Percentiles rank a stretch among this genome's conserved stretches.
phyloP scores from a whole-genome alignment of 2,797 vertebrate species.

The Chromobotia macracanthus region DNA sequence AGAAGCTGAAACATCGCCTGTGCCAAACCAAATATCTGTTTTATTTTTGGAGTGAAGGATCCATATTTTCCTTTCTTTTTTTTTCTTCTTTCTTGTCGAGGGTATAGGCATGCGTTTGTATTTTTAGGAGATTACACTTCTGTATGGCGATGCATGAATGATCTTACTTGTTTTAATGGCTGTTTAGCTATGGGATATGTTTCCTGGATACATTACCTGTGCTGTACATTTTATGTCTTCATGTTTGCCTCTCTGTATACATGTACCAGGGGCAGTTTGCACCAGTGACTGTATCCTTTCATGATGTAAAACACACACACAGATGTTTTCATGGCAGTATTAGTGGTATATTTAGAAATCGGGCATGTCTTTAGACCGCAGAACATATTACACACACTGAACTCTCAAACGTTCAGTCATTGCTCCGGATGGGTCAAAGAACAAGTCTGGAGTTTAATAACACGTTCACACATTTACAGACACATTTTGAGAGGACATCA shows the following conservation, averaged over 20 bases:
- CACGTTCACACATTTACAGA: conserved; percentile 35
- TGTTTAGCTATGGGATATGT: conserved; percentile 67
- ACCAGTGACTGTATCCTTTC: conserved; percentile 49
- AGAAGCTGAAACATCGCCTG: conserved; percentile 68
- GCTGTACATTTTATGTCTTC: conserved; percentile 60
- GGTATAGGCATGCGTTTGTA: conserved; percentile 67
- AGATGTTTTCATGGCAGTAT: conserved; percentile 35
- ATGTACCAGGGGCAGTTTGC: conserved; percentile 48
- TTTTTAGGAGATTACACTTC: conserved; percentile 56
- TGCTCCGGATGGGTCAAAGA: conserved; percentile 47
- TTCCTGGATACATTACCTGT: conserved; percentile 34
- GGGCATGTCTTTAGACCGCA: conserved; percentile 30
- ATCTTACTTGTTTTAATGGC: conserved; percentile 69
- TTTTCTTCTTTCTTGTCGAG: conserved; percentile 45
- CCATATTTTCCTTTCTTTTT: conserved; percentile 53
- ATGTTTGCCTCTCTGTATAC: conserved; percentile 57
- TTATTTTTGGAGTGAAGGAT: conserved; percentile 74
- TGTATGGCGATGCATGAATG: conserved; percentile 68
- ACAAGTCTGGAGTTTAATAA: conserved; percentile 43
- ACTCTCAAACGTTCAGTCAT: conserved; percentile 42
- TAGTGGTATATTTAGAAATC: conserved; percentile 50
- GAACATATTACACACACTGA: conserved; percentile 47
- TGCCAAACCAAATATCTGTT: conserved; percentile 83
- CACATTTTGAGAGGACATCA: conserved; percentile 50
- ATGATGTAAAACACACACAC: conserved; percentile 36